These are phyloP conservation scores for Musca domestica DNA, from an alignment of 1,140 invertebrate species.

Conservation along the genomic window DNA sequence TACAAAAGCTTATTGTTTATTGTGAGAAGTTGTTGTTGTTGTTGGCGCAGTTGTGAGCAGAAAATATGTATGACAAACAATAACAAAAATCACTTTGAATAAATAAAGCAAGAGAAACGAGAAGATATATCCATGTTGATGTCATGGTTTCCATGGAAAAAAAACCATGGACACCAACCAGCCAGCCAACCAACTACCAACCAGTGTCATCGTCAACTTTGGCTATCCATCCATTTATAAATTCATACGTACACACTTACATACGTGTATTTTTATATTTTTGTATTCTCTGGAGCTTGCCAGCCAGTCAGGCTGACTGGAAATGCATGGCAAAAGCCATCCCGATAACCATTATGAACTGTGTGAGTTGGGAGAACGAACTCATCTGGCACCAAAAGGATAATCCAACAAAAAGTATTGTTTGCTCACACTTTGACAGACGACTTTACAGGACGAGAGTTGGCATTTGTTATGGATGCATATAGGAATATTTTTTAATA, in stretches of 20 bases:
- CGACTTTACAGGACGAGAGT: no score
- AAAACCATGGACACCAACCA: background rate
- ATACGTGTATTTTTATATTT: background rate
- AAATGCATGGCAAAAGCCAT: slow-evolving; percentile 1
- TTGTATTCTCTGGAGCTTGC: no score
- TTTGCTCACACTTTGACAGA: slow-evolving; percentile 28
- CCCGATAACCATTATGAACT: background rate
- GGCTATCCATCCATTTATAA: background rate
- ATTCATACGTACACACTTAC: background rate
- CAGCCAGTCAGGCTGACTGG: background rate
- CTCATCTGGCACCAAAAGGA: slow-evolving; percentile 44
- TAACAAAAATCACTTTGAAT: background rate
- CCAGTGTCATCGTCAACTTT: no score
- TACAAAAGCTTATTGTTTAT: no score
- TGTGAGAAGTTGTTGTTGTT: no score
- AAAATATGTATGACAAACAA: no score
- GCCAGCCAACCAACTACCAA: background rate
- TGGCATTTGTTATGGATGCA: no score
- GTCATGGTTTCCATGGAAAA: background rate
- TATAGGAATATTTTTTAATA: no score
- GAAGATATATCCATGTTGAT: background rate
- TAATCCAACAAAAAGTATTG: slow-evolving; percentile 42
- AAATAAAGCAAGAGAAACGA: background rate
- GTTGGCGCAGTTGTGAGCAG: no score
- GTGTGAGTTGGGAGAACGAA: slow-evolving; percentile 30